Evolutionary conservation across 2,797 vertebrate species (phyloP), one percentile per base, ranked within the genome.

Genomic region (Pampus argenteus): DNA sequence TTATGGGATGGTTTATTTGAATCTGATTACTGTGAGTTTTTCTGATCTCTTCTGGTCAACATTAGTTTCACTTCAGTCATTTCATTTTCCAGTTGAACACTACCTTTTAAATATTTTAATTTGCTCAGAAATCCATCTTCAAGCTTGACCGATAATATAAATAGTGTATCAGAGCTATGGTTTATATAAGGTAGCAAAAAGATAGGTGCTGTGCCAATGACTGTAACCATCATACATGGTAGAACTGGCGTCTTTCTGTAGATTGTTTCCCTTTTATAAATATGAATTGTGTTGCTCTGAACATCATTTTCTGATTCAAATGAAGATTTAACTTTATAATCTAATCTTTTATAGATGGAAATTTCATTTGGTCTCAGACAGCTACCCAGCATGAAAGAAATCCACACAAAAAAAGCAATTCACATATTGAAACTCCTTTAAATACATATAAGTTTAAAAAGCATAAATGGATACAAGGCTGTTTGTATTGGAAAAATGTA

Each of bases 21-120:
- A 42, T 20, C 54, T 44, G 73, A 68, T 79, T 49, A 61, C 34
- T 58, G 58, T 15, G 22, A 62, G 50, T 45, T 50, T 25, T 42
- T 34, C 60, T 78, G 22, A 56, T 62, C 34, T 62, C 34, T 45
- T 49, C 34, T 47, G 47, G 61, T 81, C 34, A 49, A 2, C 67
- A 76, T 62, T 44, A 66, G n/a, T 68, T 78, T 70, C 17, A 62
- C 51, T 71, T 75, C 44, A 59, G 42, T 70, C 4, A 71, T 77
- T 78, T 70, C 1, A 66, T 71, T 81, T 74, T 76, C 50, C 58
- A 48, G 25, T 78, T 68, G 49, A 50, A 58, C 47, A 28, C 81
- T 61, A 34, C 50, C n/a, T n/a, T 66, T 72, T 42, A 69, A 62
- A 79, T 61, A 71, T 79, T 76, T 67, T 54, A 70, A 51, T 74